A percentile compares a stretch with the other conserved stretches of the same genome.
Conservation (phyloP, 2,113 vertebrate species). For the Myiagra hebetior region DNA sequence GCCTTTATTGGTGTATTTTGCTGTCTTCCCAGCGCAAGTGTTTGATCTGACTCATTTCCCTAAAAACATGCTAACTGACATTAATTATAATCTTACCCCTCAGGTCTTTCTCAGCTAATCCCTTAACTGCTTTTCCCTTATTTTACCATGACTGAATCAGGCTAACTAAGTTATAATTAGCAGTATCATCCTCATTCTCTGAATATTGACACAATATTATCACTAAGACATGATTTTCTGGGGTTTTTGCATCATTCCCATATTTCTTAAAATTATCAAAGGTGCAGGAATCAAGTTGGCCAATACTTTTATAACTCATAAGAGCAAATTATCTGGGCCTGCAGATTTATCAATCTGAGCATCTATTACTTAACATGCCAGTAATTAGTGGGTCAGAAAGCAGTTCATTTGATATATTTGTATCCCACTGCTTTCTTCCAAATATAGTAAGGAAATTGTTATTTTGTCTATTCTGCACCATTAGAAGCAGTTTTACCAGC, state of each 20-base stretch:
- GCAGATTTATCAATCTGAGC: not conserved
- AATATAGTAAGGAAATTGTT: not conserved
- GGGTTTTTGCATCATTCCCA: not conserved
- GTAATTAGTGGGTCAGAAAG: not conserved
- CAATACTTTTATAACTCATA: not conserved
- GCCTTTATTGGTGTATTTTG: not conserved
- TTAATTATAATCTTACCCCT: not conserved
- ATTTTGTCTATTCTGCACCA: not conserved
- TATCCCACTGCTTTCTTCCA: not conserved
- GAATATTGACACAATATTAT: not conserved
- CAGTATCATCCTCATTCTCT: not conserved
- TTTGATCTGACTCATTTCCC: slow-evolving; percentile 19
- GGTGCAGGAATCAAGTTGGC: not conserved
- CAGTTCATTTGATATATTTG: not conserved
- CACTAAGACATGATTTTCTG: not conserved
- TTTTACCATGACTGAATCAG: not conserved
- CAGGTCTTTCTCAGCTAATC: slow-evolving; percentile 17
- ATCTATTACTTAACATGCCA: not conserved
- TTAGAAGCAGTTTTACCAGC: not conserved
- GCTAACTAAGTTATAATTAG: not conserved
- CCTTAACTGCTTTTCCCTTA: not conserved
- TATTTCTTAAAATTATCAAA: not conserved
- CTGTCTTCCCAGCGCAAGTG: not conserved
- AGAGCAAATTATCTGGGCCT: not conserved
- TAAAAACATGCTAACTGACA: not conserved